Base-by-base conservation (phyloP, 2,113 vertebrate species). In the Odontesthes bonariensis region DNA sequence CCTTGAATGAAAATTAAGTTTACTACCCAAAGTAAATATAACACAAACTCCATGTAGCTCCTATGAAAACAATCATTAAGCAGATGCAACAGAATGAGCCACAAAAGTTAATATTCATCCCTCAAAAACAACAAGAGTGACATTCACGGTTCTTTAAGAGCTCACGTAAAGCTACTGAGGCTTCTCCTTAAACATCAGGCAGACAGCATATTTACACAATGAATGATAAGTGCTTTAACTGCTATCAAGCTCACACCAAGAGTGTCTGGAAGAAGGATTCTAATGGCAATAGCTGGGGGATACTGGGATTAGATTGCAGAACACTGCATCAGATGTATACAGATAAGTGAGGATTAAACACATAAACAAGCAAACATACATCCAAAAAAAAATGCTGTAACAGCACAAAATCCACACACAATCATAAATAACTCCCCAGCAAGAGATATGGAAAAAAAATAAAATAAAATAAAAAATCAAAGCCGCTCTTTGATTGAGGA, bases 221-320 rank as follows among this genome's bases (percentile, higher is more conserved):
- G 83, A 85, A 77, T 72, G 83, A 88, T 69, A 74, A 76, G 70
- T 60, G 66, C 57, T 46, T 79, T 78, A 83, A 83, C 81, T 86
- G 82, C 74, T 32, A 62, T 57, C 4, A 53, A 75, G 77, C 75
- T 71, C 56, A 42, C 16, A 60, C 66, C 20, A 68, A 73, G 52
- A 67, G 60, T 40, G 65, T 80, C 56, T 74, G 72, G 14, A 20
- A 59, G 59, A 72, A 38, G 56, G 72, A 72, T 58, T 72, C 65
- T 44, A 40, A 62, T 13, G 23, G 71, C 55, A 23, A 53, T 22
- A 44, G 27, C 20, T 17, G 49, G 38, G 49, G 54, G 20, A 56
- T 42, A 57, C 31, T 52, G 75, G 44, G 64, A 80, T 83, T 82
- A 70, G 54, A 86, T 69, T 62, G 74, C 58, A 70, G 73, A 52